Base-by-base conservation (phyloP, 2,888 invertebrate genomes). In the Acronicta psi region DNA sequence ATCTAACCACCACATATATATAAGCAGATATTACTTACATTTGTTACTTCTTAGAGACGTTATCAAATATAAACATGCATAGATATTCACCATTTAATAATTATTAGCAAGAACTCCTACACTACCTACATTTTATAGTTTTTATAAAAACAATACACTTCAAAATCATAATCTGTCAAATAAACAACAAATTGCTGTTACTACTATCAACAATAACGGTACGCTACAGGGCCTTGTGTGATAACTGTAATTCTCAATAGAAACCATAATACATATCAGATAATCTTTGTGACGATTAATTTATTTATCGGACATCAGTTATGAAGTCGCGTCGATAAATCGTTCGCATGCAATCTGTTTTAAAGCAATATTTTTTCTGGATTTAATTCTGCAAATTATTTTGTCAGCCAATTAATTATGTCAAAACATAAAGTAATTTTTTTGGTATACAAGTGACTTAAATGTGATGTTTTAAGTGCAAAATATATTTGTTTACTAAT, bases 241-340 rank as follows among this genome's bases (percentile, higher is more conserved):
- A 29, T 49, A 49, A 40, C 40, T 9, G 14, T 8, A 50, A 14
- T 29, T 25, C 29, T 9, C 11, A 23, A 25, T 13, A 38, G 16
- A 38, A 25, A 38, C 16, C 16, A n/a, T 14, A 37, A n/a, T 36
- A 31, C 10, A 23, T 23, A 25, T 25, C 25, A 25, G 23, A 40
- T 34, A 34, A 31, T 34, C 34, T 6, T 25, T 38, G 10, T 5
- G 25, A 38, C 38, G 25, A 29, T 29, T 49, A 40, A 38, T 29
- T 23, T 38, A 13, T 13, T 38, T 49, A 38, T 49, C 38, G 23
- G 29, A 18, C 17, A 46, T 23, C 40, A 29, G 17, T 13, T 2
- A 38, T 37, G 36, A 38, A 11, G 13, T 11, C 16, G 17, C 4
- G 1, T 29, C 14, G 25, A 20, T 37, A 1, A 23, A 31, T 17